These are phyloP conservation scores for Alloplasta piceator DNA, from an alignment of 2,888 invertebrate genomes.

Conservation along the genomic window DNA sequence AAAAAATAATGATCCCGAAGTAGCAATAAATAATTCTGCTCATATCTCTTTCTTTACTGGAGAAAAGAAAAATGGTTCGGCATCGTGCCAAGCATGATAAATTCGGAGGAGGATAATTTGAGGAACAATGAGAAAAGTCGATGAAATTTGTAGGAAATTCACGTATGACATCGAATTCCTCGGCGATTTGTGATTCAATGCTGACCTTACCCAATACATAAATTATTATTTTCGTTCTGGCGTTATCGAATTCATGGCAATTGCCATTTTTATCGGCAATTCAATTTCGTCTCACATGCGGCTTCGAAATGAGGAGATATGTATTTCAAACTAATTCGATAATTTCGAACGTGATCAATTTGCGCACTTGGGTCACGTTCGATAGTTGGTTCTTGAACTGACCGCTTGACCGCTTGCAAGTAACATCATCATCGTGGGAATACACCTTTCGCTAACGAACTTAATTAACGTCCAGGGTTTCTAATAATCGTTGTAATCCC, in stretches of 20 bases:
- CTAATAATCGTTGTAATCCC: slow-evolving; percentile 39
- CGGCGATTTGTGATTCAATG: no score
- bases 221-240: not conserved
- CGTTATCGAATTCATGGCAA: not conserved
- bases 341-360: slow-evolving; percentile 5
- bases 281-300: not conserved
- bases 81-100: no score
- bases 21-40: no score
- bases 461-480: slow-evolving; percentile 36
- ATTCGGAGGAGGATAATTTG: no score
- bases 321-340: not conserved
- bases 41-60: no score
- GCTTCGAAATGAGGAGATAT: not conserved
- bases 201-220: no score
- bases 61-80: no score
- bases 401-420: not conserved
- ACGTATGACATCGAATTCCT: no score
- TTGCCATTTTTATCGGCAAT: not conserved
- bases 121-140: no score
- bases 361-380: not conserved
- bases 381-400: slow-evolving; percentile 1
- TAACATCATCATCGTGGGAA: slow-evolving; percentile 4
- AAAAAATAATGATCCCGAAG: no score
- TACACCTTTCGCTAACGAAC: slow-evolving; percentile 28
- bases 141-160: no score